A percentile compares a stretch with the other conserved stretches of the same genome.
Conservation (phyloP, 2,888 invertebrate species). For the Didymodactylos carnosus region DNA sequence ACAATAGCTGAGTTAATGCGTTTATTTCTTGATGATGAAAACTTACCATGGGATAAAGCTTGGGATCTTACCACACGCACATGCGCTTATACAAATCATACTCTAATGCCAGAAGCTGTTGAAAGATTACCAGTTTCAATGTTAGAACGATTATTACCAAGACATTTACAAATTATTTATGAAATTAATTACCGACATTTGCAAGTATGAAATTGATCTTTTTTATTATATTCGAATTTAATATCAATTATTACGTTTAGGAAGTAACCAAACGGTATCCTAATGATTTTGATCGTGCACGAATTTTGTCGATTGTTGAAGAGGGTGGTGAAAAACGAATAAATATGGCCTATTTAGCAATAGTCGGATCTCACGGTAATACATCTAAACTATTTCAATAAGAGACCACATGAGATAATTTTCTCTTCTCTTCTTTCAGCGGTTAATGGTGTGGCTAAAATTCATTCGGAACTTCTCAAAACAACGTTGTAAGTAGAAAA, state of each 20-base stretch:
- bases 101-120: slow-evolving; percentile 85
- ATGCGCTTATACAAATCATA: slow-evolving; percentile 98
- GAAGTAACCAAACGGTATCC: slow-evolving; percentile 52
- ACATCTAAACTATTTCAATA: background rate
- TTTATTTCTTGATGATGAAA: slow-evolving; percentile 74
- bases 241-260: no score
- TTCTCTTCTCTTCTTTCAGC: no score
- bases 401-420: background rate
- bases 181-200: slow-evolving; percentile 52
- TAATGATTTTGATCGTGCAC: slow-evolving; percentile 45
- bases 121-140: slow-evolving; percentile 75
- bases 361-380: slow-evolving; percentile 63
- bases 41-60: slow-evolving; percentile 67
- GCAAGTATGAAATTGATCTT: background rate
- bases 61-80: slow-evolving; percentile 66
- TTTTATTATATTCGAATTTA: no score
- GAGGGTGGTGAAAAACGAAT: slow-evolving; percentile 85
- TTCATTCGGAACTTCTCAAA: slow-evolving; percentile 91
- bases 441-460: slow-evolving; percentile 84
- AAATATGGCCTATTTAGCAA: slow-evolving; percentile 90
- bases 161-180: slow-evolving; percentile 91
- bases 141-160: slow-evolving; percentile 66
- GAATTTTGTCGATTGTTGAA: slow-evolving; percentile 71
- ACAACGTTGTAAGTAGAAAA: slow-evolving; percentile 44
- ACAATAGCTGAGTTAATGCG: slow-evolving; percentile 93